These are phyloP conservation scores for Leptogaster cylindrica DNA, from an alignment of 2,888 invertebrate species.

Conservation along the genomic window DNA sequence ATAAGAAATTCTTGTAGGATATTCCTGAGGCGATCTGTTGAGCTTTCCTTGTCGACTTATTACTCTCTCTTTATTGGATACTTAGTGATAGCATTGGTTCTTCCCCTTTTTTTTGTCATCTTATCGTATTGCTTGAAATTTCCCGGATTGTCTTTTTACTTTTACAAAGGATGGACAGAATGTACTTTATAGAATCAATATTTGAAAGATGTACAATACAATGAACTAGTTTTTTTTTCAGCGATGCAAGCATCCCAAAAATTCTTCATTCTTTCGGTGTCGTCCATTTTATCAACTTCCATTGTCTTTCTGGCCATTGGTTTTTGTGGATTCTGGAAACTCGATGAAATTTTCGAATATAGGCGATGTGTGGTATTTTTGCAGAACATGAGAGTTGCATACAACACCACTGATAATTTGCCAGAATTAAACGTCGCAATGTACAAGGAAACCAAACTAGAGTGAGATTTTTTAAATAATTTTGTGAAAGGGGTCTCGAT, in stretches of 20 bases:
- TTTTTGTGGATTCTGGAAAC: conserved; percentile 59
- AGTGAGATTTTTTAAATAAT: conserved; percentile 28
- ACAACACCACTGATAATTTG: background rate
- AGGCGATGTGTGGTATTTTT: conserved; percentile 21
- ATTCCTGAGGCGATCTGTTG: no score
- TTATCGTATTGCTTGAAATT: conserved; percentile 57
- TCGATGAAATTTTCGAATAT: conserved; percentile 50
- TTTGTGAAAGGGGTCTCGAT: no score
- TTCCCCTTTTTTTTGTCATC: conserved; percentile 55
- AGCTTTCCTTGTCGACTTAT: no score
- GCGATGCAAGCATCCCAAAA: conserved; percentile 59
- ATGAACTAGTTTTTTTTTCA: no score
- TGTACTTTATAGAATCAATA: conserved; percentile 54
- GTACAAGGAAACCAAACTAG: conserved; percentile 35
- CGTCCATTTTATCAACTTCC: conserved; percentile 53
- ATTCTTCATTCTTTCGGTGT: conserved; percentile 61
- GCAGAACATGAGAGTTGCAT: background rate
- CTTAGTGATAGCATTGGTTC: conserved; percentile 52
- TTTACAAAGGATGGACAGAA: conserved; percentile 59
- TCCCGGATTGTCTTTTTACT: conserved; percentile 60
- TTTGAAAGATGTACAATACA: background rate
- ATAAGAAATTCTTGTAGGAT: no score
- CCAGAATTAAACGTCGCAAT: conserved; percentile 36
- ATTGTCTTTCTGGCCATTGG: conserved; percentile 54
- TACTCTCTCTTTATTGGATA: conserved; percentile 50